Evolutionary conservation across 2,797 vertebrate genomes (phyloP).

Genomic region (Notolepis coatsorum): DNA sequence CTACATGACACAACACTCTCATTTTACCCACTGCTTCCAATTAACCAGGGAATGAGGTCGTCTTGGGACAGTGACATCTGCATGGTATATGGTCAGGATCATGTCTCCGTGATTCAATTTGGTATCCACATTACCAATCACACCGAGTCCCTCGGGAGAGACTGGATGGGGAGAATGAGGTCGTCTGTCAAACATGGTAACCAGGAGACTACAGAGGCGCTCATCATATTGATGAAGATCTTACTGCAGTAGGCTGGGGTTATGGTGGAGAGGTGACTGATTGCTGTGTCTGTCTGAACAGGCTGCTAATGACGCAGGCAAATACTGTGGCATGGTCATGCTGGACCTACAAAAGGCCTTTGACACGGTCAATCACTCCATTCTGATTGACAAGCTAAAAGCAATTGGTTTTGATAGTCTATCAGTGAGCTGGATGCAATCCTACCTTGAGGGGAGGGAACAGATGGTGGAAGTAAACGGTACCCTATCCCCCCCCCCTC

Average conservation of each 20-base stretch:
- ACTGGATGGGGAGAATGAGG: conserved; percentile 42
- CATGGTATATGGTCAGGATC: conserved; percentile 53
- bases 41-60: conserved; percentile 16
- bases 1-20: conserved; percentile 26
- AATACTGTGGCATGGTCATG: too few relatives aligned
- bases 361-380: too few relatives aligned
- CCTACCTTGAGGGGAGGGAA: too few relatives aligned
- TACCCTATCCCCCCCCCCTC: too few relatives aligned
- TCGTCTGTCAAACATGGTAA: conserved; percentile 45
- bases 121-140: conserved; percentile 55
- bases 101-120: conserved; percentile 70
- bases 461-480: too few relatives aligned
- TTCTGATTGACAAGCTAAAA: too few relatives aligned
- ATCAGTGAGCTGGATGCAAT: too few relatives aligned
- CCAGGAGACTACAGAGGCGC: conserved; percentile 41
- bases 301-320: conserved; percentile 60
- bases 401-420: too few relatives aligned
- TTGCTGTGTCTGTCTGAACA: conserved; percentile 57
- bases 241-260: conserved; percentile 41
- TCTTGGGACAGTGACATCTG: conserved; percentile 50
- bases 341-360: too few relatives aligned
- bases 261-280: conserved; percentile 59
- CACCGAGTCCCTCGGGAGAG: conserved; percentile 51
- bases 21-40: conserved; percentile 28
- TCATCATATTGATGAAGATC: conserved; percentile 43